These are phyloP conservation scores for Xylocopa sonorina DNA, from an alignment of 1,140 invertebrate species.

Conservation along the genomic window DNA sequence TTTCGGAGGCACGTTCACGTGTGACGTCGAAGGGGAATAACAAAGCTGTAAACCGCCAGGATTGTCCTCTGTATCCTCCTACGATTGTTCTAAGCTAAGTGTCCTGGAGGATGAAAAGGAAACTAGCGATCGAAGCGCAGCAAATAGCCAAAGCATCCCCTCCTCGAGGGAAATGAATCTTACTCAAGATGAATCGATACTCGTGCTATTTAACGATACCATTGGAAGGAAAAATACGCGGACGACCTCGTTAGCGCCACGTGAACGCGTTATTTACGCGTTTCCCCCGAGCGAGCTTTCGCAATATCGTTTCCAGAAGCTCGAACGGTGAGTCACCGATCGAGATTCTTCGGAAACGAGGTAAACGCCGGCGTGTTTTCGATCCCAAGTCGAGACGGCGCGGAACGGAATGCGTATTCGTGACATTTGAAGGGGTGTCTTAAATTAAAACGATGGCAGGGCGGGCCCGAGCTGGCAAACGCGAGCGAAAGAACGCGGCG, in stretches of 20 bases:
- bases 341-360: slow-evolving; percentile 2
- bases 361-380: slow-evolving; percentile 63
- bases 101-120: neutral
- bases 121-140: neutral
- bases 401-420: slow-evolving; percentile 76
- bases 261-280: neutral
- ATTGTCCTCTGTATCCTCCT: neutral
- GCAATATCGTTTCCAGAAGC: slow-evolving; percentile 10
- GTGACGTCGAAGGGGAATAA: neutral
- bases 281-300: neutral
- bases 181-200: no score
- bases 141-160: no score
- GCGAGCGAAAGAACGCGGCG: slow-evolving; percentile 66
- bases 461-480: slow-evolving; percentile 67
- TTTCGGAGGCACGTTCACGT: neutral
- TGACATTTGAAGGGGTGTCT: slow-evolving; percentile 78
- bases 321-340: slow-evolving; percentile 31
- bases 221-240: no score
- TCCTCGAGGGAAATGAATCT: no score
- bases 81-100: neutral
- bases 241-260: no score
- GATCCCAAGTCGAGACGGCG: slow-evolving; percentile 62
- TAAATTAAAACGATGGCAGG: slow-evolving; percentile 76
- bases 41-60: neutral
- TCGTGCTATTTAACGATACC: no score